A percentile compares a stretch with the other conserved stretches of the same genome.
phyloP scores from a whole-genome alignment of 2,113 vertebrate species.

The Heptranchias perlo region DNA sequence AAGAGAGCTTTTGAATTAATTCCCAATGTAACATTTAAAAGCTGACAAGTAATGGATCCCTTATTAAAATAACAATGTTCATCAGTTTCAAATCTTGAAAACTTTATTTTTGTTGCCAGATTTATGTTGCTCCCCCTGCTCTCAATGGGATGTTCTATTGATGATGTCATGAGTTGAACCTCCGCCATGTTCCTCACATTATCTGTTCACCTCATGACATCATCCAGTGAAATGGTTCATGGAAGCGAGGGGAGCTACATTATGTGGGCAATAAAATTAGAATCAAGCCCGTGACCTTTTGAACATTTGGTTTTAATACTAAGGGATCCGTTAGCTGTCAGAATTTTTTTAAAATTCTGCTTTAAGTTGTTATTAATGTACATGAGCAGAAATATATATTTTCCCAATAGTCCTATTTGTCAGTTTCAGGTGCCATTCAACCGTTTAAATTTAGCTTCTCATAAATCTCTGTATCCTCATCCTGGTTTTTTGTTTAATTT shows the following conservation, averaged over 20 bases:
- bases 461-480: neutral
- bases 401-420: conserved; percentile 22
- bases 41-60: conserved; percentile 26
- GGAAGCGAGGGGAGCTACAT: neutral
- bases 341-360: neutral
- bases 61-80: conserved; percentile 19
- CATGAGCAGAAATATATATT: conserved; percentile 32
- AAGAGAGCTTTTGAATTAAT: neutral
- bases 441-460: conserved; percentile 10
- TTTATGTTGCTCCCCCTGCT: neutral
- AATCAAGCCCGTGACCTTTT: conserved; percentile 12
- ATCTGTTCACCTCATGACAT: conserved; percentile 15
- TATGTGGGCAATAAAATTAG: conserved; percentile 26
- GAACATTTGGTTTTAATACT: conserved; percentile 34
- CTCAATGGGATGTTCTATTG: conserved; percentile 21
- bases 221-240: neutral
- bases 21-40: neutral
- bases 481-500: neutral
- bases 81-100: neutral
- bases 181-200: neutral
- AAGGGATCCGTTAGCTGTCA: neutral
- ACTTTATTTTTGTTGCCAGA: conserved; percentile 27
- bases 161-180: conserved; percentile 31
- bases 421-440: conserved; percentile 3
- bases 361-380: conserved; percentile 26